Conservation (phyloP, 2,113 vertebrate species). For the Psilopsiagon aurifrons region DNA sequence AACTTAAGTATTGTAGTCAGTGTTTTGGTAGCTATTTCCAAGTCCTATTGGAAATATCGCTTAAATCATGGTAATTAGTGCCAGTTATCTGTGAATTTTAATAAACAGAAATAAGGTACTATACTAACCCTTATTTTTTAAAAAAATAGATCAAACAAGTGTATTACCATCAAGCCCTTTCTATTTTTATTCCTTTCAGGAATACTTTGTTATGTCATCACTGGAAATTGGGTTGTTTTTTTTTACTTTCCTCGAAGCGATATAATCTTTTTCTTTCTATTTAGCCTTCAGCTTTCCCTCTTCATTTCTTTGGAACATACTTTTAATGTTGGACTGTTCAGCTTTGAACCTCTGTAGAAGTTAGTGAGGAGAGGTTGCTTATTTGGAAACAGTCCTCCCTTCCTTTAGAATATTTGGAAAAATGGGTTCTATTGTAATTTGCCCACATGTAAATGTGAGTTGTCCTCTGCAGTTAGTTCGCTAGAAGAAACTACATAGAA, state of each 20-base stretch:
- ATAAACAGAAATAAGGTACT: constrained; percentile 33
- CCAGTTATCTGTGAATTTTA: constrained; percentile 35
- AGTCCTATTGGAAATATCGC: constrained; percentile 53
- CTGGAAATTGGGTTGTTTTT: neutral
- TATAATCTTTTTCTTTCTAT: neutral
- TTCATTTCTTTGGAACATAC: constrained; percentile 21
- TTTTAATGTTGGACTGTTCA: neutral
- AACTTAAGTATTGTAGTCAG: constrained; percentile 57
- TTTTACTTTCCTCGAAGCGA: neutral
- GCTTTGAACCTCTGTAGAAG: neutral
- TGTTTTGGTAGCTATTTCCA: constrained; percentile 67
- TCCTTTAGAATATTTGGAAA: neutral
- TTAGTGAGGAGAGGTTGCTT: neutral
- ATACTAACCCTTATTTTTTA: constrained; percentile 16
- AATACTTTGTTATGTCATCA: constrained; percentile 34
- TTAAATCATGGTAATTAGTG: constrained; percentile 63
- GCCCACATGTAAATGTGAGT: neutral
- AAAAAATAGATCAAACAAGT: neutral
- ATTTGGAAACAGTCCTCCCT: neutral
- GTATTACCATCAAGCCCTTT: neutral
- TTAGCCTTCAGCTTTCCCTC: neutral
- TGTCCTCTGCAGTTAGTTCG: neutral
- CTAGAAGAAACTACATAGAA: neutral
- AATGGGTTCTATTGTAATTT: neutral
- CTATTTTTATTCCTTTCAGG: constrained; percentile 22